Evolutionary conservation across 2,797 vertebrate species (phyloP), one percentile per base, ranked within the genome.

Genomic region (Aotus griseimembra): DNA sequence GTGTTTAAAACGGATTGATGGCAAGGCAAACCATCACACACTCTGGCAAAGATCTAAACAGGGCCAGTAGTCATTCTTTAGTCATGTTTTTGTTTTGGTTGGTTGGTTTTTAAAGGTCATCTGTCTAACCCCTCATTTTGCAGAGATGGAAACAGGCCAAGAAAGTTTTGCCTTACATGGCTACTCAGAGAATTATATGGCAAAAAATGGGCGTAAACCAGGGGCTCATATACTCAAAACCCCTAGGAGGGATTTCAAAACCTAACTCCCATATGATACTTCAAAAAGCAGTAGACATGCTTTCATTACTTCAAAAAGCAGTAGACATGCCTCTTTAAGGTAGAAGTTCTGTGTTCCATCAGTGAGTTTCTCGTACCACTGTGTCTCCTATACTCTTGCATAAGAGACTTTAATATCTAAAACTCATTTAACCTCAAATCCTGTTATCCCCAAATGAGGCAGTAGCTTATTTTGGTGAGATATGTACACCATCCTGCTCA

Each of bases 51-150:
- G n/a, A 76, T 55, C 33, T 88, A 58, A 95, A n/a, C 5, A 6
- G 39, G 50, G n/a, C 10, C n/a, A 26, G 84, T 50, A 46, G 73
- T 67, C 79, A 48, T 72, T 82, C 93, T 79, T 73, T 28, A 92
- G 70, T 81, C 52, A 88, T 93, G 13, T 64, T 75, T 95, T 81
- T 89, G 14, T 88, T 90, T 92, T 30, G 57, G 80, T 96, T 83
- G 72, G 28, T 97, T 96, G 36, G 26, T 85, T 96, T 97, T 97
- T 92, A 97, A 94, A 94, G 50, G 81, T 93, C 70, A 81, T 94
- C 36, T 86, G 2, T 84, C 24, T 88, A 95, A 75, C 22, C 46
- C 9, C 30, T 96, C 75, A 85, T 80, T 95, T 96, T 91, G 39
- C 11, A 55, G 28, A 90, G 46, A 5, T 39, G 5, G 50, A 96